Evolutionary conservation across 2,113 vertebrate species (phyloP), one percentile per base, ranked within the genome.

Genomic region (Strix uralensis): DNA sequence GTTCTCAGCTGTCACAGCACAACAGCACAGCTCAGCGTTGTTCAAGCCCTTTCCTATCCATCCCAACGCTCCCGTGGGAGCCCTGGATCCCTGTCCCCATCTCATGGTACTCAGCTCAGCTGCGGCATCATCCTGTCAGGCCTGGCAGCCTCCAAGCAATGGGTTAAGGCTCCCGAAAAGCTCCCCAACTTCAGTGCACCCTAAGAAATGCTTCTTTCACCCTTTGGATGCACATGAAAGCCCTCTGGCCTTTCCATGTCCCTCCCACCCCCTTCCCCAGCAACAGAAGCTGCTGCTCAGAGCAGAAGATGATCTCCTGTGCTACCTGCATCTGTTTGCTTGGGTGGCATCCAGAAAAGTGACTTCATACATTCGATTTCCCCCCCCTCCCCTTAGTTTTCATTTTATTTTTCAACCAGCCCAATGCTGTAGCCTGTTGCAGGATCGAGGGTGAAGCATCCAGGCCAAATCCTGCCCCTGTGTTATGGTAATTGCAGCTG

Each of bases 401-500:
- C 14, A 12, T 57, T 96, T 63, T 42, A 69, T 90, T 88, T 93
- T 78, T 61, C 61, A 69, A 25, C 22, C 32, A 67, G 70, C 55
- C 81, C 16, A 70, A 57, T 1, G 6, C 65, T 91, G 36, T 61
- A 0, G 47, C 86, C 81, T 69, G 46, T 88, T 89, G 80, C 74
- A 81, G 81, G 69, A 59, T 6, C 0, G 7, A 86, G 74, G 84
- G 86, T 12, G 80, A 94, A 93, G 51, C 94, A 82, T 46, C 69
- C 88, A 49, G 92, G 92, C 96, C 94, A 97, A 95, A 96, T 78
- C 91, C 86, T 89, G 32, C 72, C 73, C 81, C 87, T 95, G 79
- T 97, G 97, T 97, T 96, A 98, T 97, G 97, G 87, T 94, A 98
- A 98, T 98, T 19, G 2, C n/a, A 12, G 87, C 82, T 92, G 87